phyloP scores from a whole-genome alignment of 2,113 vertebrate species.

The Thamnaconus septentrionalis region DNA sequence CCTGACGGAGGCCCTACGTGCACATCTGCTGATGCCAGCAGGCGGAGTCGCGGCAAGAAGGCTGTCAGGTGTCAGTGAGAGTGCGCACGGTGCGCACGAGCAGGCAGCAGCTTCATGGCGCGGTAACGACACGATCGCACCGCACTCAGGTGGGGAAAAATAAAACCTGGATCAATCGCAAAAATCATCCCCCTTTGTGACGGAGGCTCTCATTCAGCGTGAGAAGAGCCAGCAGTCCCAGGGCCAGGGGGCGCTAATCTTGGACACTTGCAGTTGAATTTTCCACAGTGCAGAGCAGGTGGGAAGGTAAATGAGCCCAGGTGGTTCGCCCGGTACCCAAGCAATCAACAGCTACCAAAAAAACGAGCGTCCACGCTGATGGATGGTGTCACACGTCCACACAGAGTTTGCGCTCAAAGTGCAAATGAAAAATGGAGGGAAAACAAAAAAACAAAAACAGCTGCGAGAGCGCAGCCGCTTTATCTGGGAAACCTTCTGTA shows the following conservation, averaged over 20 bases:
- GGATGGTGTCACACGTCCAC: conserved; percentile 44
- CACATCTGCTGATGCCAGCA: not conserved
- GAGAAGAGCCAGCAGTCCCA: conserved; percentile 10
- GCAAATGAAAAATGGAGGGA: conserved; percentile 28
- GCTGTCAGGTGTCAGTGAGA: conserved; percentile 21
- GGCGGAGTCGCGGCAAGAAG: not conserved
- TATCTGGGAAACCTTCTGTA: conserved; percentile 50
- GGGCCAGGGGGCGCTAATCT: conserved; percentile 11
- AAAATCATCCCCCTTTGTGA: not conserved
- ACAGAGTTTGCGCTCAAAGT: conserved; percentile 31
- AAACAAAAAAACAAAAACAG: conserved; percentile 40
- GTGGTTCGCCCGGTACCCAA: conserved; percentile 32
- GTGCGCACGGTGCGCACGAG: not conserved
- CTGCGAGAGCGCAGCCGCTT: conserved; percentile 31
- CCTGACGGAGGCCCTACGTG: not conserved
- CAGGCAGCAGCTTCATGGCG: conserved; percentile 7
- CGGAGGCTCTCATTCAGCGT: conserved; percentile 6
- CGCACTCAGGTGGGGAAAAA: conserved; percentile 1
- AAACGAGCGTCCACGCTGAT: conserved; percentile 19
- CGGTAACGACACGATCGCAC: conserved; percentile 23
- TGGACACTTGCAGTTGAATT: conserved; percentile 14
- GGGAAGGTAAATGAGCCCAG: conserved; percentile 43
- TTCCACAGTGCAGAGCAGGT: conserved; percentile 39
- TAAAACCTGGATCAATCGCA: conserved; percentile 21
- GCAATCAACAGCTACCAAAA: conserved; percentile 32